Conservation (phyloP, 30 jellyfish, hydroid and myxozoan genomes). For the Chrysaora quinquecirrha region DNA sequence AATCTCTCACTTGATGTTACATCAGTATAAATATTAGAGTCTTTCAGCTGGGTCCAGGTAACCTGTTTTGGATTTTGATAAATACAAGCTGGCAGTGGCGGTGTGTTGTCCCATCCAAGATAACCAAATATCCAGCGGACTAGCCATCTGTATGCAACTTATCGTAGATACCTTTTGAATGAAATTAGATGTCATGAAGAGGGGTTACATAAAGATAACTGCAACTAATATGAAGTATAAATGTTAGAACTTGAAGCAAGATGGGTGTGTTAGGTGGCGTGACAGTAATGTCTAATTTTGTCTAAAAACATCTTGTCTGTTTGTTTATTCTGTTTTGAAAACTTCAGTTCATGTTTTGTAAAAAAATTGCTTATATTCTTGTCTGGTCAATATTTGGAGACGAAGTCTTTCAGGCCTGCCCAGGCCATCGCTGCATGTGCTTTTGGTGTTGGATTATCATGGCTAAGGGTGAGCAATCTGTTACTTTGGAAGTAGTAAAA, state of each 20-base stretch:
- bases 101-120: conserved; percentile 33
- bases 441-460: background rate
- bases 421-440: conserved; percentile 21
- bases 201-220: background rate
- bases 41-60: too few relatives aligned
- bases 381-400: conserved; percentile 2
- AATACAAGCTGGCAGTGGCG: conserved; percentile 52
- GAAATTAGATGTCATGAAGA: background rate
- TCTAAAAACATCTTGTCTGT: too few relatives aligned
- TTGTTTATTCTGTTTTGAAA: too few relatives aligned
- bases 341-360: too few relatives aligned
- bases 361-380: background rate
- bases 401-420: conserved; percentile 20
- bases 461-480: conserved; percentile 13
- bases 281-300: too few relatives aligned
- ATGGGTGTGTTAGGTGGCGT: too few relatives aligned
- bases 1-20: too few relatives aligned
- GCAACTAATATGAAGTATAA: background rate
- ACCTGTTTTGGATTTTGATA: conserved; percentile 16
- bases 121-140: conserved; percentile 28
- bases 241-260: background rate
- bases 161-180: conserved; percentile 15
- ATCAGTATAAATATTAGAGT: too few relatives aligned
- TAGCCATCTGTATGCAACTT: conserved; percentile 47
- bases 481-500: conserved; percentile 28